phyloP scores from a whole-genome alignment of 1,140 invertebrate genomes.

The Drosophila novamexicana region DNA sequence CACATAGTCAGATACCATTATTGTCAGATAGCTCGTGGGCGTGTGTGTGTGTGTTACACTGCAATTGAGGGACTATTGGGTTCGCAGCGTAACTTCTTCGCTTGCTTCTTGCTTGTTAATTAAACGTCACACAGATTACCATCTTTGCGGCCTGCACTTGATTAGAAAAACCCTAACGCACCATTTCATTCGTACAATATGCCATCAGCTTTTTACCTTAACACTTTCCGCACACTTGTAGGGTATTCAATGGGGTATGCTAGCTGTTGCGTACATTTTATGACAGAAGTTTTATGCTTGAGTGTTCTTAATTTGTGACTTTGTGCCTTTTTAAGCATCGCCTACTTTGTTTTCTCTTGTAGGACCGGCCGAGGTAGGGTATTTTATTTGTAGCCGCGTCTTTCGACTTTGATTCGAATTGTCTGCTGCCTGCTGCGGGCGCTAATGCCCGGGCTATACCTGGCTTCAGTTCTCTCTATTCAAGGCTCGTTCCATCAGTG shows the following conservation, averaged over 20 bases:
- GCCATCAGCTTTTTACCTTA: constrained; percentile 19
- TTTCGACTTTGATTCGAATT: constrained; percentile 28
- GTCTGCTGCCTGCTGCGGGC: constrained; percentile 22
- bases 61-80: constrained; percentile 22
- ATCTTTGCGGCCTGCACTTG: constrained; percentile 47
- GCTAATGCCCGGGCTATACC: constrained; percentile 3
- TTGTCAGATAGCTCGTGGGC: constrained; percentile 4
- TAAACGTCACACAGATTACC: constrained; percentile 62
- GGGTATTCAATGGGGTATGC: neutral
- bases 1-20: constrained; percentile 22
- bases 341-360: neutral
- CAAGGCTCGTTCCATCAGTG: constrained; percentile 58
- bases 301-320: constrained; percentile 5
- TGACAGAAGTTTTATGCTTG: neutral
- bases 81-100: constrained; percentile 7
- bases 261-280: neutral
- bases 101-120: constrained; percentile 50
- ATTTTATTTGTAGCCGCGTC: constrained; percentile 7
- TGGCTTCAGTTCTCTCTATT: constrained; percentile 13
- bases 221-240: neutral
- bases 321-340: neutral
- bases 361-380: neutral
- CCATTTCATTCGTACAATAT: constrained; percentile 48
- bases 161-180: constrained; percentile 48
- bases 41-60: constrained; percentile 20